A percentile compares a stretch with the other conserved stretches of the same genome.
Conservation (phyloP, 2,888 invertebrate genomes). For the Eilema depressum region DNA sequence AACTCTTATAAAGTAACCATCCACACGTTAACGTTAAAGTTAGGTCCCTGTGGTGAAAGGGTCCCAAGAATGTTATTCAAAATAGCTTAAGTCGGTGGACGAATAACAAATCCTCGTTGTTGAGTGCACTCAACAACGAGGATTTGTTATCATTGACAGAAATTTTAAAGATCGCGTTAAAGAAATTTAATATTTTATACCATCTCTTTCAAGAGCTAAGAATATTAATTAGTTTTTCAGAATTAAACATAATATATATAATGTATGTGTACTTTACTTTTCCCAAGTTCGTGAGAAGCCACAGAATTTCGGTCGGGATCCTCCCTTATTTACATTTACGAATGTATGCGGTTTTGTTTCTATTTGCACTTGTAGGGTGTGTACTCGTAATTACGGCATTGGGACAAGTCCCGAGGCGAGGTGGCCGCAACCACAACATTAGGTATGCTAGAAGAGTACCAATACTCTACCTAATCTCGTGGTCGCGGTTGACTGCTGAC, state of each 20-base stretch:
- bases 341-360: slow-evolving; percentile 83
- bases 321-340: slow-evolving; percentile 80
- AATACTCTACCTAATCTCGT: neutral
- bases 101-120: too few species aligned
- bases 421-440: slow-evolving; percentile 67
- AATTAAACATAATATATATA: slow-evolving; percentile 6
- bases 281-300: slow-evolving; percentile 45
- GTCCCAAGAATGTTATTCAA: too few species aligned
- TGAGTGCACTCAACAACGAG: too few species aligned
- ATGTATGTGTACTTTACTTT: slow-evolving; percentile 42
- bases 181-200: neutral
- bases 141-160: too few species aligned
- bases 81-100: too few species aligned
- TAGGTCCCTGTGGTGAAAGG: too few species aligned
- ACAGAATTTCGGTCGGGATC: slow-evolving; percentile 61
- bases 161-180: too few species aligned
- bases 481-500: neutral
- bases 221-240: slow-evolving; percentile 7
- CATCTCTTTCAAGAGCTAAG: neutral
- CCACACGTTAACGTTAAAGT: too few species aligned
- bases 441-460: slow-evolving; percentile 47
- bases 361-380: slow-evolving; percentile 81
- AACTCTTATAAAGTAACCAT: too few species aligned
- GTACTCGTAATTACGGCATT: slow-evolving; percentile 82
- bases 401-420: slow-evolving; percentile 78